A percentile compares a stretch with the other conserved stretches of the same genome.
phyloP scores from a whole-genome alignment of 2,888 invertebrate genomes.

The Deilephila elpenor region DNA sequence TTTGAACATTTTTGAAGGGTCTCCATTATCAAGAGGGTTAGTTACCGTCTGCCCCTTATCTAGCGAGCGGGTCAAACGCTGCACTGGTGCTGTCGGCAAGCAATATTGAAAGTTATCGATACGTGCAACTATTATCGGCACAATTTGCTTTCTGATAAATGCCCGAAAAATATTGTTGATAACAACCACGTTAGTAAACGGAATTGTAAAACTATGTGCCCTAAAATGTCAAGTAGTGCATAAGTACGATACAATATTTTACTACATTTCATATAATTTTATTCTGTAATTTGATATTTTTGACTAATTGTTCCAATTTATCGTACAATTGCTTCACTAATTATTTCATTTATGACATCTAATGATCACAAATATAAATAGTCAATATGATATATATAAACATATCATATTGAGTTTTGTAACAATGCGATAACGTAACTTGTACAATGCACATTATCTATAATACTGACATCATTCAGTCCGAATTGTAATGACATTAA shows the following conservation, averaged over 20 bases:
- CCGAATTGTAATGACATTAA: constrained; percentile 26
- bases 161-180: constrained; percentile 47
- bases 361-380: background rate
- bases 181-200: constrained; percentile 36
- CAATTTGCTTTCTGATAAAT: constrained; percentile 53
- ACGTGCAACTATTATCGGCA: constrained; percentile 46
- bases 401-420: constrained; percentile 35
- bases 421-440: background rate
- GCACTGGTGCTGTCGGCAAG: constrained; percentile 34
- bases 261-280: background rate
- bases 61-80: constrained; percentile 29
- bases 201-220: background rate
- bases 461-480: constrained; percentile 20
- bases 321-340: background rate
- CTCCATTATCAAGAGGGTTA: constrained; percentile 13
- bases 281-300: too few relatives aligned
- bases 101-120: constrained; percentile 39
- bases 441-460: constrained; percentile 9
- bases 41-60: constrained; percentile 26
- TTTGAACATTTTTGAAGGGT: constrained; percentile 45
- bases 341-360: background rate
- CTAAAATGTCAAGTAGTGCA: background rate
- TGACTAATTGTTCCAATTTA: too few relatives aligned
- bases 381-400: too few relatives aligned
- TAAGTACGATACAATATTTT: background rate